A percentile compares a stretch with the other conserved stretches of the same genome.
These are phyloP conservation scores for Caenorhabditis remanei DNA, from an alignment of 1,140 invertebrate genomes.

Conservation along the genomic window DNA sequence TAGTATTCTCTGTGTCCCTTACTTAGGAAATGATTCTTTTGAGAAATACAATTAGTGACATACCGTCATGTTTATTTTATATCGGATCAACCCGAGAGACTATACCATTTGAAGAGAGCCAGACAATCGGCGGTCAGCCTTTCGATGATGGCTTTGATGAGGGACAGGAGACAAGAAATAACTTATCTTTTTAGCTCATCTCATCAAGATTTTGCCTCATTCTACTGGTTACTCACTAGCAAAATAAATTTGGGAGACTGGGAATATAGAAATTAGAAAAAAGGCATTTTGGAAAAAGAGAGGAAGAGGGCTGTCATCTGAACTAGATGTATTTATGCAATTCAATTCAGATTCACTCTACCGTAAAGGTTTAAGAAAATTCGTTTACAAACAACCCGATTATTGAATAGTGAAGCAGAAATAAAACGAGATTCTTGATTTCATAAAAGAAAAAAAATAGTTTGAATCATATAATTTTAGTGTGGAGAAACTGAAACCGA, in stretches of 20 bases:
- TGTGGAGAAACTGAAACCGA: too few relatives aligned
- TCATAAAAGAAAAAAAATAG: too few relatives aligned
- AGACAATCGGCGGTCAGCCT: constrained; percentile 23
- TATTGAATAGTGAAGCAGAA: too few relatives aligned
- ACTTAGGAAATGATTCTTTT: constrained; percentile 51
- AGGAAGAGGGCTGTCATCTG: background rate
- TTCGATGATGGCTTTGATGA: constrained; percentile 40
- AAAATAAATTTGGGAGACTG: background rate
- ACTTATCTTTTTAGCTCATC: constrained; percentile 51
- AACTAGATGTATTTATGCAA: background rate
- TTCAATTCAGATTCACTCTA: constrained; percentile 4
- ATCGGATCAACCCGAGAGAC: constrained; percentile 4
- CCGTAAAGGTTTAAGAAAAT: constrained; percentile 15
- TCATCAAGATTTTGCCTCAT: constrained; percentile 19
- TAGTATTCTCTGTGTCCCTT: background rate
- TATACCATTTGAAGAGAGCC: background rate
- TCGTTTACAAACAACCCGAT: background rate
- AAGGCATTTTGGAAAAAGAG: background rate
- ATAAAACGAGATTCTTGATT: too few relatives aligned
- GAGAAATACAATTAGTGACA: constrained; percentile 51
- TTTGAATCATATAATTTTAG: too few relatives aligned
- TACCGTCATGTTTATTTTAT: constrained; percentile 16
- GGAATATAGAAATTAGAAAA: background rate
- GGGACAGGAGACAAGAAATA: background rate
- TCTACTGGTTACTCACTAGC: constrained; percentile 13